Evolutionary conservation across 2,797 vertebrate species (phyloP), one percentile per base, ranked within the genome.

Genomic region (Eutrigla gurnardus): DNA sequence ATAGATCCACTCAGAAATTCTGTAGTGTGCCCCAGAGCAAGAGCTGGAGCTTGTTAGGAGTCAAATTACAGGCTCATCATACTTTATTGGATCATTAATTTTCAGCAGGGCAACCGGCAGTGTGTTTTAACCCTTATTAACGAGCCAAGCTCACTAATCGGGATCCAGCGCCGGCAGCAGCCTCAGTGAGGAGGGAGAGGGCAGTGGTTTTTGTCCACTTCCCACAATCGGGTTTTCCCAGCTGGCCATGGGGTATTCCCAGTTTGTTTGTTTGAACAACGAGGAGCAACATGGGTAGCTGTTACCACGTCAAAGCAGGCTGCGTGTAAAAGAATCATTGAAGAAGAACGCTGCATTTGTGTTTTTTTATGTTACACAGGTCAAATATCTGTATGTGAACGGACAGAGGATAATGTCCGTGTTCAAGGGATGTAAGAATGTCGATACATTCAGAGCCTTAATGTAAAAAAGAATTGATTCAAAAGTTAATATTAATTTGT

Each of bases 61-160:
- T 81, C 73, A 72, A 85, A 85, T 88, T 82, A 85, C 54, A 88
- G 68, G 45, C 86, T 86, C 87, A 85, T 89, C 82, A 83, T 77
- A 81, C 77, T 81, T 83, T 77, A 74, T 11, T 71, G 72, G 81
- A 73, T 89, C 82, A 66, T 90, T 90, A 80, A 83, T 89, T 85
- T 82, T 60, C 81, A 88, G 85, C 78, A 42, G 73, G 81, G 71
- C n/a, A 17, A 55, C 65, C 36, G 33, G 49, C 39, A 25, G 72
- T 45, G 14, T 32, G 58, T 55, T 73, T 80, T 64, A 84, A 82
- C 57, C 39, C 66, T 43, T 57, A 78, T 78, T 66, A 78, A 83
- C 55, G 57, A 82, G 72, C 9, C 13, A 3, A 47, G 49, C 35
- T 74, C 15, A 57, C 74, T 85, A 35, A 80, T 83, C 6, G 5